Evolutionary conservation across 2,888 invertebrate species (phyloP).

Genomic region (Hymenopus coronatus): DNA sequence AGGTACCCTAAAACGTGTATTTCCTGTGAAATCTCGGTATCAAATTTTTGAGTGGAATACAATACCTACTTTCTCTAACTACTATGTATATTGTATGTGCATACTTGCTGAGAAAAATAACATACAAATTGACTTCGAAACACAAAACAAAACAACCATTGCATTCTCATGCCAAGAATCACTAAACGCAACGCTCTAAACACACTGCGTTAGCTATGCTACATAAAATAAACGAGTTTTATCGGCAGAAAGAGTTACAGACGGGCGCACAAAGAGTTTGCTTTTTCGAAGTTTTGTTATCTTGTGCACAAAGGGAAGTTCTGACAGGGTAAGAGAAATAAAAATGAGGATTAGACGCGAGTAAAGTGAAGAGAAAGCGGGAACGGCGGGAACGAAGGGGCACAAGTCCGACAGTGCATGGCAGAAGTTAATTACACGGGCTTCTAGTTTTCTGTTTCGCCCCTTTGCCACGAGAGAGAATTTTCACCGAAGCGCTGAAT

Average conservation of each 20-base stretch:
- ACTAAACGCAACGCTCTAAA: background rate
- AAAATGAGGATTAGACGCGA: background rate
- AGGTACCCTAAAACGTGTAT: too few species aligned
- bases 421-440: constrained; percentile 13
- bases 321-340: background rate
- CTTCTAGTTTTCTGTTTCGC: constrained; percentile 11
- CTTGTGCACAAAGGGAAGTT: background rate
- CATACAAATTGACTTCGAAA: too few species aligned
- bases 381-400: background rate
- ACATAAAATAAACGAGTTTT: background rate
- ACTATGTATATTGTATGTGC: too few species aligned
- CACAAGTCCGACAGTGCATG: background rate
- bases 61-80: too few species aligned
- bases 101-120: too few species aligned
- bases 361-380: background rate
- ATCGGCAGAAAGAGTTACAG: background rate
- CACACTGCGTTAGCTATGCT: background rate
- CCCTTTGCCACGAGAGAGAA: background rate
- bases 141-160: background rate
- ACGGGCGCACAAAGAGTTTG: background rate
- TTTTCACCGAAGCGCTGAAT: constrained; percentile 5
- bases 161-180: background rate
- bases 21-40: too few species aligned
- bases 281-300: background rate
- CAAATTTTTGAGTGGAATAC: too few species aligned